Percentiles rank a stretch among this genome's conserved stretches.
These are phyloP conservation scores for Mustela lutreola DNA, from an alignment of 2,113 vertebrate species.

Conservation along the genomic window DNA sequence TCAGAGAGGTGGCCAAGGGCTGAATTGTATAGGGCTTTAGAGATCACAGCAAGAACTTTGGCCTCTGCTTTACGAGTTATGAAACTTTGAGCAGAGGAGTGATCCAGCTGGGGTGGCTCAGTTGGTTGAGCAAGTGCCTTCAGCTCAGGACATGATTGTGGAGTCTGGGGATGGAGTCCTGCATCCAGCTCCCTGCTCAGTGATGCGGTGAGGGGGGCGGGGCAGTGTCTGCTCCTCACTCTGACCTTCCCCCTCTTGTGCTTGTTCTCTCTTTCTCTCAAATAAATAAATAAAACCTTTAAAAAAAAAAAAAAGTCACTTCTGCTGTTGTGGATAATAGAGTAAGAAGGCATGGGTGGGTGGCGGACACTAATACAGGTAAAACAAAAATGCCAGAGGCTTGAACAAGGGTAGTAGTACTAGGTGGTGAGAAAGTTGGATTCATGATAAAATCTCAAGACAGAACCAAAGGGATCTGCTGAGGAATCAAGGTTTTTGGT, in stretches of 20 bases:
- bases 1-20: neutral
- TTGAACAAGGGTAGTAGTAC: neutral
- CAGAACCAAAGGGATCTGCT: neutral
- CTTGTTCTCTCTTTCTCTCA: no score
- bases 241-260: no score
- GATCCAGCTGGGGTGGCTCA: neutral
- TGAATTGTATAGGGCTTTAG: neutral
- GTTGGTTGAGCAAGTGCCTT: no score
- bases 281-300: no score
- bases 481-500: neutral
- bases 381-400: neutral
- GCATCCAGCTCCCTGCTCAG: no score
- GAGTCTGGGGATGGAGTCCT: no score
- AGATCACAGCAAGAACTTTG: neutral
- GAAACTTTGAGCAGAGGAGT: conserved; percentile 46
- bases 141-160: no score
- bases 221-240: no score
- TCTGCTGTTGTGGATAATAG: neutral
- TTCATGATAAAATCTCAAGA: neutral
- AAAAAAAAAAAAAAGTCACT: no score
- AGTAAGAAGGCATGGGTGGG: neutral
- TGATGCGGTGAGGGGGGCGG: rapidly evolving
- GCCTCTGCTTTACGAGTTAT: neutral
- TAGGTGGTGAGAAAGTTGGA: neutral
- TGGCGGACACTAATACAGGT: neutral